A percentile compares a stretch with the other conserved stretches of the same genome.
phyloP scores from a whole-genome alignment of 2,888 invertebrate species.

The Drosophila borealis region DNA sequence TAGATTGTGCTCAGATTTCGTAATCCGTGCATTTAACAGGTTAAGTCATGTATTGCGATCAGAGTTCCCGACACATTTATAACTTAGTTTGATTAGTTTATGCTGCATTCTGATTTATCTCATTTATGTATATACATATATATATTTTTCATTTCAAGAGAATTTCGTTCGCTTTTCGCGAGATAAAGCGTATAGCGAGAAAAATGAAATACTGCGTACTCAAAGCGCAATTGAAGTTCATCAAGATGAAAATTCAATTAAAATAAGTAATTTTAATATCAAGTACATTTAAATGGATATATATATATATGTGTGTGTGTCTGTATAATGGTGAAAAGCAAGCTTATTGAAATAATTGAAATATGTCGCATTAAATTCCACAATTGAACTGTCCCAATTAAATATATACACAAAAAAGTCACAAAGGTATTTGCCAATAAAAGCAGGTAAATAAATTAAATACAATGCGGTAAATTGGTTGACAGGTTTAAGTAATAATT shows the following conservation, averaged over 20 bases:
- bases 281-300: not conserved
- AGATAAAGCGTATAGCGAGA: not conserved
- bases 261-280: not conserved
- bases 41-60: too few relatives aligned
- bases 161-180: too few relatives aligned
- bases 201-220: not conserved
- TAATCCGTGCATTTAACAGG: too few relatives aligned
- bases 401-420: not conserved
- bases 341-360: not conserved
- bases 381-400: slow-evolving; percentile 12
- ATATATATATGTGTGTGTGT: not conserved
- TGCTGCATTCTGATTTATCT: too few relatives aligned
- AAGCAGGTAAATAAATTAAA: not conserved
- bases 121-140: too few relatives aligned
- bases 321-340: not conserved
- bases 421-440: not conserved
- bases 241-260: not conserved
- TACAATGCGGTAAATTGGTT: not conserved
- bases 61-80: too few relatives aligned
- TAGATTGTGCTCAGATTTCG: too few relatives aligned
- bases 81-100: too few relatives aligned
- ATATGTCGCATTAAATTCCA: slow-evolving; percentile 1
- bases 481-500: slow-evolving; percentile 5
- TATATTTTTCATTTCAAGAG: too few relatives aligned
- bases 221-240: not conserved